A percentile compares a stretch with the other conserved stretches of the same genome.
Evolutionary conservation across 2,888 invertebrate genomes (phyloP).

Genomic region (Eupelmus urozonus): DNA sequence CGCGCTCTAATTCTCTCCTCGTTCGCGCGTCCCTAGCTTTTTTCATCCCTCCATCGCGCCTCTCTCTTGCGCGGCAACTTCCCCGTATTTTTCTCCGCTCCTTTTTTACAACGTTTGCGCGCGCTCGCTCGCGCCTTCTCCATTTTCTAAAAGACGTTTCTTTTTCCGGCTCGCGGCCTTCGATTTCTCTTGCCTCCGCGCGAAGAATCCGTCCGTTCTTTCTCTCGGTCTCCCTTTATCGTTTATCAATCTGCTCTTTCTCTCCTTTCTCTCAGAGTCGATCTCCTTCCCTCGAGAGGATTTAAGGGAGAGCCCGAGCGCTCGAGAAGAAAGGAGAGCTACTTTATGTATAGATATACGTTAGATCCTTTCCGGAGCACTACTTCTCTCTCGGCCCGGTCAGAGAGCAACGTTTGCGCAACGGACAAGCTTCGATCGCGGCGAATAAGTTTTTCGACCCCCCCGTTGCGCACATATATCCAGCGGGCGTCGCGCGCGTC

Average conservation of each 20-base stretch:
- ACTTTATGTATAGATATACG: constrained; percentile 8
- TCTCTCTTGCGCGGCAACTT: constrained; percentile 1
- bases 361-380: constrained; percentile 3
- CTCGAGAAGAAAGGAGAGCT: background rate
- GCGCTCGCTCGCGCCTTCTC: background rate
- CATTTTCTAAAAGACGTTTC: constrained; percentile 37
- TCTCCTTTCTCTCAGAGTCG: constrained; percentile 2
- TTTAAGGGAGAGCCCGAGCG: constrained; percentile 20
- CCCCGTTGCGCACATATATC: background rate
- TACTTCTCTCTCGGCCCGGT: constrained; percentile 31
- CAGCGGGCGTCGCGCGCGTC: background rate
- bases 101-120: constrained; percentile 5
- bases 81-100: background rate
- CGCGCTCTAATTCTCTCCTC: constrained; percentile 30
- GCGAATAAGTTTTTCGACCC: constrained; percentile 23
- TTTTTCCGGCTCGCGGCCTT: constrained; percentile 35
- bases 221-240: constrained; percentile 45
- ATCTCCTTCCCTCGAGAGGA: constrained; percentile 2
- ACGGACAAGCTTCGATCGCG: constrained; percentile 18
- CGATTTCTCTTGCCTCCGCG: constrained; percentile 45
- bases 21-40: constrained; percentile 19
- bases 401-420: constrained; percentile 13
- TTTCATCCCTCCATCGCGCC: background rate
- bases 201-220: constrained; percentile 33
- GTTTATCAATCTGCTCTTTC: constrained; percentile 46